phyloP scores from a whole-genome alignment of 2,113 vertebrate genomes.

The Dinomys branickii region DNA sequence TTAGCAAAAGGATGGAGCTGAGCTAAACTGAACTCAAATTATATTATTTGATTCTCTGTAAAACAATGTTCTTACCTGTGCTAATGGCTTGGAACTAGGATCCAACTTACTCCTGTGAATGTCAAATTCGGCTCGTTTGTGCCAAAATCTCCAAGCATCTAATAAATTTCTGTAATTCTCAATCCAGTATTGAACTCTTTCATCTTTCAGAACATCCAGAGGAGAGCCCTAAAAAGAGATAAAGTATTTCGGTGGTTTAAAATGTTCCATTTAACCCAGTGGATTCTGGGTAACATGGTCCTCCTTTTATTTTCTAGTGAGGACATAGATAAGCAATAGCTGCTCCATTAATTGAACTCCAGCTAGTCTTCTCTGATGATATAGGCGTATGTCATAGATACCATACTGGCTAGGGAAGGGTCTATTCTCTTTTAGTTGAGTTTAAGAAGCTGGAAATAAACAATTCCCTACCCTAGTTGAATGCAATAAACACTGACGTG shows the following conservation, averaged over 20 bases:
- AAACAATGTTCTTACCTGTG: slow-evolving; percentile 89
- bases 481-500: neutral
- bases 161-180: slow-evolving; percentile 98
- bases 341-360: neutral
- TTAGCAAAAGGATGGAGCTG: neutral
- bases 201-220: slow-evolving; percentile 95
- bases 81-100: slow-evolving; percentile 98
- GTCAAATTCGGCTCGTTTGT: slow-evolving; percentile 99
- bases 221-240: slow-evolving; percentile 91
- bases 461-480: slow-evolving; percentile 2
- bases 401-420: neutral
- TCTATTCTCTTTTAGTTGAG: neutral
- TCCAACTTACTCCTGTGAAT: slow-evolving; percentile 98
- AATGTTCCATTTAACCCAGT: neutral
- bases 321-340: neutral
- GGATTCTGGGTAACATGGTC: neutral
- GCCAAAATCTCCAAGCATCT: slow-evolving; percentile 99
- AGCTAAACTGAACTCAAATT: neutral
- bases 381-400: neutral
- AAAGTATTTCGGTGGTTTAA: slow-evolving; percentile 45
- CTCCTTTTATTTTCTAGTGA: neutral
- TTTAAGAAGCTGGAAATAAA: slow-evolving; percentile 35
- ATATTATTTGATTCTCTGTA: neutral
- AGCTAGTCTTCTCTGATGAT: neutral
- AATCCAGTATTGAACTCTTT: slow-evolving; percentile 98